Base-by-base conservation (phyloP, 2,888 invertebrate genomes). In the Cheilosia vernalis region DNA sequence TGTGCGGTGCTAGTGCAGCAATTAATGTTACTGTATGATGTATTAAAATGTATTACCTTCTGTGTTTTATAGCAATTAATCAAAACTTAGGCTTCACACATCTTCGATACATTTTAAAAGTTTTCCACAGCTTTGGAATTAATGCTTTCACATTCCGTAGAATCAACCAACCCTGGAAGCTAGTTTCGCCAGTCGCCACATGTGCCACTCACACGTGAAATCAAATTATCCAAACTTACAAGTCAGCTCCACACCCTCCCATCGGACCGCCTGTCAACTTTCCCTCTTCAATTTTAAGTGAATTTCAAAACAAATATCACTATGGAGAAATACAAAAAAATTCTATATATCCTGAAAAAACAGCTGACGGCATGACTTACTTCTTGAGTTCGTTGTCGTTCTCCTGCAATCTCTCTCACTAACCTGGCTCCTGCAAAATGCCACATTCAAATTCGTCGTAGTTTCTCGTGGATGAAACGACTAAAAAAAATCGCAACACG, bases 231-330 rank as follows among this genome's bases (percentile, higher is more conserved):
- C 24, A 67, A 60, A 19, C 40, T 19, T 44, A 55, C 19, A 58
- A 37, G 37, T 44, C 33, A 66, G 40, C 56, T 27, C 10, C 40
- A 58, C 33, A 17, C 66, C 19, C 47, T 4, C 15, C 17, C 42
- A 24, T 13, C 13, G 13, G 5, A 21, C 3, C 17, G 10, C 15
- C n/a, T 58, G 66, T 49, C 49, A 66, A 56, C 47, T 66, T 67
- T 60, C 42, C 30, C 58, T 17, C 60, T 60, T 67, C 49, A 66
- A 58, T 60, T 76, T 66, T 21, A 64, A 64, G 37, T 56, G 44
- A 60, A 66, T 66, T 76, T 60, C 66, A 58, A 60, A 58, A 51
- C 66, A 58, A 76, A 66, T 60, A 58, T 42, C 58, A 37, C 24
- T 56, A 49, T 53, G 42, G 10, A 15, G 40, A 58, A 55, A 21